A percentile compares a stretch with the other conserved stretches of the same genome.
Evolutionary conservation across 2,113 vertebrate genomes (phyloP).

Genomic region (Anser cygnoides): DNA sequence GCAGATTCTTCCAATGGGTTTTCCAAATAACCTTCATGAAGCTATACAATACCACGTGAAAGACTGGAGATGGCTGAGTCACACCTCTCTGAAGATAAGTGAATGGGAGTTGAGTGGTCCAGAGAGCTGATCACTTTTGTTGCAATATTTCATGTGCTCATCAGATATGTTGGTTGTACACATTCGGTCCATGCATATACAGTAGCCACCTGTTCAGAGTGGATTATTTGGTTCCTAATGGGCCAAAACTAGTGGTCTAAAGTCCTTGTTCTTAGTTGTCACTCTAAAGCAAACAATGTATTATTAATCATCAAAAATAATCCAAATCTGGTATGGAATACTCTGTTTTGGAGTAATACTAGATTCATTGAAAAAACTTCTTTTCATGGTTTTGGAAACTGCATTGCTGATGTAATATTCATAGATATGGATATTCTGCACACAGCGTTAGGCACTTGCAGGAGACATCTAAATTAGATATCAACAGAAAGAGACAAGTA

Average conservation of each 20-base stretch:
- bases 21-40: background rate
- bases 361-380: background rate
- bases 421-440: background rate
- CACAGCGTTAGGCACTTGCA: background rate
- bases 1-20: background rate
- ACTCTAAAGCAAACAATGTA: background rate
- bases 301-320: background rate
- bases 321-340: background rate
- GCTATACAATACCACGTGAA: background rate
- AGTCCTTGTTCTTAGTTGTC: background rate
- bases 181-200: accelerated
- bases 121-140: background rate
- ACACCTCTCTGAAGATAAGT: background rate
- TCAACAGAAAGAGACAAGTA: background rate
- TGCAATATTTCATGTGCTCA: background rate
- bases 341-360: background rate
- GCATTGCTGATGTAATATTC: background rate
- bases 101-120: background rate
- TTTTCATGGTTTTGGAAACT: background rate
- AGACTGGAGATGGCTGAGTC: background rate
- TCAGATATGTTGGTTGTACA: background rate
- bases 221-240: background rate
- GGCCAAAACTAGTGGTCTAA: background rate
- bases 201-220: background rate
- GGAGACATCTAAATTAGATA: background rate